Percentiles rank a stretch among this genome's conserved stretches.
phyloP scores from a whole-genome alignment of 2,888 invertebrate species.

The Germaria angustata region DNA sequence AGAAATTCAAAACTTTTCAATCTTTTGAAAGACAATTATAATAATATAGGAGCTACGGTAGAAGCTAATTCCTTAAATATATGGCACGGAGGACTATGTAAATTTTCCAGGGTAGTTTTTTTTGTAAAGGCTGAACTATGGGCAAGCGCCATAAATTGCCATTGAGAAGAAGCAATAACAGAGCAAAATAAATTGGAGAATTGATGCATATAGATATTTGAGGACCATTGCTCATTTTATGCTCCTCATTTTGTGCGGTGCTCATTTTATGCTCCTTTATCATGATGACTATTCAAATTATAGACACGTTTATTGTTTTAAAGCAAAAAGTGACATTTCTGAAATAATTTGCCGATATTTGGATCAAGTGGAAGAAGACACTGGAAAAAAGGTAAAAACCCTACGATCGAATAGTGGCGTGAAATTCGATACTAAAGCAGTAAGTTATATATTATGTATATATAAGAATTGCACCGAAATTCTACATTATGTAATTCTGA shows the following conservation, averaged over 20 bases:
- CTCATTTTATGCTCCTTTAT: too few species aligned
- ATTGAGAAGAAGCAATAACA: conserved; percentile 56
- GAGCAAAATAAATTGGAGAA: conserved; percentile 55
- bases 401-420: conserved; percentile 71
- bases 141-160: conserved; percentile 67
- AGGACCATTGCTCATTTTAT: too few species aligned
- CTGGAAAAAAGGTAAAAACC: conserved; percentile 65
- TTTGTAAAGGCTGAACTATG: conserved; percentile 67
- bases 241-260: too few species aligned
- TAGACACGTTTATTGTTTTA: too few species aligned
- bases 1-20: conserved; percentile 51
- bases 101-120: conserved; percentile 58
- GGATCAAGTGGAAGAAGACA: conserved; percentile 67
- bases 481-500: conserved; percentile 73
- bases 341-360: conserved; percentile 54
- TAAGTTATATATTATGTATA: conserved; percentile 56
- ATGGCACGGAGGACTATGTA: conserved; percentile 69
- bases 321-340: neutral
- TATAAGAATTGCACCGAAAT: conserved; percentile 59
- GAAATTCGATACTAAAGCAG: conserved; percentile 71
- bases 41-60: conserved; percentile 27
- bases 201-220: conserved; percentile 69
- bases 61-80: conserved; percentile 49
- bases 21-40: neutral
- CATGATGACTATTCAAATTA: too few species aligned